Evolutionary conservation across 2,888 invertebrate genomes (phyloP), one percentile per base, ranked within the genome.

Genomic region (Caenorhabditis macrosperma): DNA sequence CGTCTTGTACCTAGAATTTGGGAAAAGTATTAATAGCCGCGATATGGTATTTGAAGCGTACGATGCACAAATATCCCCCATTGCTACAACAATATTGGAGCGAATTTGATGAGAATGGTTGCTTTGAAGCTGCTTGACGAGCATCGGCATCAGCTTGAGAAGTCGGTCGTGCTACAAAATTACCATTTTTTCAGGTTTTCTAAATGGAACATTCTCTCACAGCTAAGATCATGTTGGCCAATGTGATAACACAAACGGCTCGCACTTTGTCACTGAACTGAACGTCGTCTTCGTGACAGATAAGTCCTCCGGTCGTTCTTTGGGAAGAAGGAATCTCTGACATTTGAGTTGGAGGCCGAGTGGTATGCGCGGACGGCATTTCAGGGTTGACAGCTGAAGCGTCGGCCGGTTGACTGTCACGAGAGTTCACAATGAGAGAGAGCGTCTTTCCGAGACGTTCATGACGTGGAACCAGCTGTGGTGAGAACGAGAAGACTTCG

Each of bases 61-160:
- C 57, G 67, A 57, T 26, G 61, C 71, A 46, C 75, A 64, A 38
- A 71, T 67, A 54, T 80, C 80, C 3, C 74, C 75, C 7, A 80
- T 48, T 0, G 76, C 66, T 1, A 80, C 57, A 9, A 80, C 67
- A 22, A 76, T 71, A 24, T 75, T 80, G 1, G 75, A 71, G 7
- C 80, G 80, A 38, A 80, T 67, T 24, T 80, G 64, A 44, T 80
- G 74, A 7, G 71, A 71, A 1, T 66, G 66, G 55, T 80, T 80
- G 48, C 9, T 33, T 57, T 76, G 71, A 0, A 80, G 67, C 30
- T 80, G 80, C 26, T 71, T 69, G 9, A 66, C 61, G 12, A 76
- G 61, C 71, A 60, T 55, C 20, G 74, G 74, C 68, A 79, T 79
- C 63, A 68, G 33, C 44, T 74, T 79, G 12, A 68, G 35, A 4